Evolutionary conservation across 2,888 invertebrate species (phyloP), one percentile per base, ranked within the genome.

Genomic region (Drosophila anomalata): DNA sequence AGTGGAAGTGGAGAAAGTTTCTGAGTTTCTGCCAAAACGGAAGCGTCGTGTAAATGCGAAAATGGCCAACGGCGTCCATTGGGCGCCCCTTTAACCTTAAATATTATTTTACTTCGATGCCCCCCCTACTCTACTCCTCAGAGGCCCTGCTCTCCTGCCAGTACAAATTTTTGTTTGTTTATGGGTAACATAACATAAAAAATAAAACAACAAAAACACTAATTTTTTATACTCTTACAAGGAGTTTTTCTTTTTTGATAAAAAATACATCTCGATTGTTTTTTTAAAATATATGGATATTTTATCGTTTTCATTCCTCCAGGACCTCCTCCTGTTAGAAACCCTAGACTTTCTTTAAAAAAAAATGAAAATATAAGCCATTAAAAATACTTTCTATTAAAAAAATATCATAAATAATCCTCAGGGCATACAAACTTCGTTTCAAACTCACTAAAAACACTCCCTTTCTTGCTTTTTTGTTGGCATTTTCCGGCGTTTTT

Each of bases 21-120:
- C 31, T 12, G 44, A 36, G 33, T 47, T 54, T 24, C 47, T 77
- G 84, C 84, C 80, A 87, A 87, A 81, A 77, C 69, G 81, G 78
- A 86, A 76, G 58, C 58, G 31, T 65, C 48, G 68, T 69, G 80
- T 51, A 75, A 80, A 79, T 63, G 71, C 39, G 68, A 68, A 81
- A 78, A 78, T 65, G 72, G 70, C 74, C 54, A 72, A 46, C 59
- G 63, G 66, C 84, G 80, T 60, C 84, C 54, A 39, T n/a, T 36
- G 61, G 79, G 80, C 84, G 79, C 78, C 79, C 63, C 42, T 39
- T 39, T 20, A 54, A 55, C 50, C 61, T 61, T 70, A 61, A 70
- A 69, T 50, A 61, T 33, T 60, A 11, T 50, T 53, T 22, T 33
- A 58, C 48, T 68, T 67, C 31, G 12, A 11, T 33, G 12, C 3